Base-by-base conservation (phyloP, 2,797 vertebrate genomes). In the Micromesistius poutassou region DNA sequence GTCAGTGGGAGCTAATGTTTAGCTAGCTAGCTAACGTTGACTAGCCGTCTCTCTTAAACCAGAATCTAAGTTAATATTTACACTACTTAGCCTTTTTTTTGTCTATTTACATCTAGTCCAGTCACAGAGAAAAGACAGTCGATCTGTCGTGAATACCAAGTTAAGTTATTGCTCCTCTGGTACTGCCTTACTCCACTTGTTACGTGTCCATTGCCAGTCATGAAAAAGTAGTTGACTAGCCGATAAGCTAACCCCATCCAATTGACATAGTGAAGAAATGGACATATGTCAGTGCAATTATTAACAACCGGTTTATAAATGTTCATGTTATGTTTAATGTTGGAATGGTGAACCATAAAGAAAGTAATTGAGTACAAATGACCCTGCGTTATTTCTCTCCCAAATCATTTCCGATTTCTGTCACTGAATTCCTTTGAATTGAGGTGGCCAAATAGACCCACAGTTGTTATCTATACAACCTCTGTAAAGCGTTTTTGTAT, bases 1-100 rank as follows among this genome's bases (percentile, higher is more conserved):
- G 89, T 89, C 89, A 83, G 50, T 81, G 30, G 86, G 85, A 86
- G 88, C 80, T 84, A 77, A 74, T 42, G 46, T 25, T 50, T 75
- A 30, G 77, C 80, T 87, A 88, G 74, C 78, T 7, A 33, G 86
- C 88, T 89, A 80, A 13, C 40, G 19, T 36, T 22, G 33, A 33
- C 9, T 2, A 36, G 31, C 71, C 22, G 35, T 31, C 71, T 72
- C 31, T 62, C 8, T 62, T n/a, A 7, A 62, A 62, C 55, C 55
- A 25, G 22, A 62, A 62, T 62, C 5, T 25, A 62, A 62, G 55
- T 62, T 25, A 62, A 62, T 62, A 62, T 62, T n/a, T n/a, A 62
- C 46, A 55, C 46, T 62, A 7, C 46, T 6, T 19, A 55, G 19
- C 46, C 16, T 25, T 62, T n/a, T n/a, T 62, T 22, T 22, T n/a